Conservation (phyloP, 2,888 invertebrate species). For the Pristionchus entomophagus region DNA sequence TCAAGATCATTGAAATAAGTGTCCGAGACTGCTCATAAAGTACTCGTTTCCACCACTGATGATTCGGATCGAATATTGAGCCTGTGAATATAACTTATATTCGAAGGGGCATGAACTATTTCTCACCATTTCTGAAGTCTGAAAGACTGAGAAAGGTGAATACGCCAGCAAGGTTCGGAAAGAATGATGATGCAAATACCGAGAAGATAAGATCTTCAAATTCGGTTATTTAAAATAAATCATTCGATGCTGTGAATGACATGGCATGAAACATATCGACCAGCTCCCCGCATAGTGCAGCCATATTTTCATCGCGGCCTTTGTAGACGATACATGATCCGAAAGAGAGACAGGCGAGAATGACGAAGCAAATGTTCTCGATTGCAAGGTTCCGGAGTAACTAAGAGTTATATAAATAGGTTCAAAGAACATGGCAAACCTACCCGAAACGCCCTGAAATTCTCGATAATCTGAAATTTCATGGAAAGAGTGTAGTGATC, state of each 20-base stretch:
- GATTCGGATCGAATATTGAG: background rate
- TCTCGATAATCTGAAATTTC: background rate
- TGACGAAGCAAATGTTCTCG: background rate
- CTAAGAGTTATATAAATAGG: background rate
- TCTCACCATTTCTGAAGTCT: background rate
- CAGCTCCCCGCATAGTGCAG: background rate
- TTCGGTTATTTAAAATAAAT: background rate
- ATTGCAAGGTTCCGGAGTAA: background rate
- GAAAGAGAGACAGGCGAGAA: background rate
- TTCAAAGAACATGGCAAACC: background rate
- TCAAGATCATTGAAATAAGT: background rate
- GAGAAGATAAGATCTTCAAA: too few relatives aligned
- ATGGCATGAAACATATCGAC: background rate
- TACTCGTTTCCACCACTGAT: background rate
- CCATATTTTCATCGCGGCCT: background rate
- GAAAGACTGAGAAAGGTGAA: background rate
- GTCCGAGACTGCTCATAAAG: background rate
- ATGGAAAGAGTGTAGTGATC: background rate
- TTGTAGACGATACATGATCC: background rate
- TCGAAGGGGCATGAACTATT: background rate
- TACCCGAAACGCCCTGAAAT: background rate
- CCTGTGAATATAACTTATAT: background rate
- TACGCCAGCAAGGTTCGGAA: background rate
- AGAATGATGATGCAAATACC: background rate
- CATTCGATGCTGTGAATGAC: background rate